Conservation (phyloP, 30 jellyfish, hydroid and myxozoan genomes). For the Aurelia sp. region DNA sequence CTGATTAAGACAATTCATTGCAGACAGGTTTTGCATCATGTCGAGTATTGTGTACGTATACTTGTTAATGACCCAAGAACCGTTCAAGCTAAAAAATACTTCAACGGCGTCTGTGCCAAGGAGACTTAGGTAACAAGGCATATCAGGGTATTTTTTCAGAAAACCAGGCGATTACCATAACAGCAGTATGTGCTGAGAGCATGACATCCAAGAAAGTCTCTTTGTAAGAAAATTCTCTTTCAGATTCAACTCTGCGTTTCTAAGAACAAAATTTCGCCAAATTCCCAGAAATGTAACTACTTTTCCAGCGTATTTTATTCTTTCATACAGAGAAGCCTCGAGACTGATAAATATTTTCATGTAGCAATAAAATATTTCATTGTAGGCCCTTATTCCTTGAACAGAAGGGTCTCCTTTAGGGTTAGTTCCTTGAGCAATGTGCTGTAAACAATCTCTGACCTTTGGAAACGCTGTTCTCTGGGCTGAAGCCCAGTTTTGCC, state of each 20-base stretch:
- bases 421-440: slow-evolving; percentile 6
- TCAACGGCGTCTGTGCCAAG: slow-evolving; percentile 49
- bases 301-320: slow-evolving; percentile 31
- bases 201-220: slow-evolving; percentile 31
- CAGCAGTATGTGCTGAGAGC: slow-evolving; percentile 56
- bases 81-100: slow-evolving; percentile 44
- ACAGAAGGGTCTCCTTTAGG: slow-evolving; percentile 38
- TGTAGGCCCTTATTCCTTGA: slow-evolving; percentile 35
- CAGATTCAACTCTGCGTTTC: slow-evolving; percentile 2
- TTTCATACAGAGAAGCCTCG: slow-evolving; percentile 29
- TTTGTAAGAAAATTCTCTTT: slow-evolving; percentile 34
- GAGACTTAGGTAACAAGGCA: slow-evolving; percentile 37
- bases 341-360: slow-evolving; percentile 48
- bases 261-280: slow-evolving; percentile 39
- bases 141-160: slow-evolving; percentile 11
- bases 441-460: slow-evolving; percentile 4
- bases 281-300: slow-evolving; percentile 52
- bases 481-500: slow-evolving; percentile 52
- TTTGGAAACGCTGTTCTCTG: slow-evolving; percentile 9
- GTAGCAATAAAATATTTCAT: slow-evolving; percentile 10
- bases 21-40: slow-evolving; percentile 56
- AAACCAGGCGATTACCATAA: slow-evolving; percentile 36
- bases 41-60: slow-evolving; percentile 47
- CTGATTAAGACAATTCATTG: slow-evolving; percentile 42
- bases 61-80: slow-evolving; percentile 34